phyloP scores from a whole-genome alignment of 2,113 vertebrate genomes.

The Salvator merianae region DNA sequence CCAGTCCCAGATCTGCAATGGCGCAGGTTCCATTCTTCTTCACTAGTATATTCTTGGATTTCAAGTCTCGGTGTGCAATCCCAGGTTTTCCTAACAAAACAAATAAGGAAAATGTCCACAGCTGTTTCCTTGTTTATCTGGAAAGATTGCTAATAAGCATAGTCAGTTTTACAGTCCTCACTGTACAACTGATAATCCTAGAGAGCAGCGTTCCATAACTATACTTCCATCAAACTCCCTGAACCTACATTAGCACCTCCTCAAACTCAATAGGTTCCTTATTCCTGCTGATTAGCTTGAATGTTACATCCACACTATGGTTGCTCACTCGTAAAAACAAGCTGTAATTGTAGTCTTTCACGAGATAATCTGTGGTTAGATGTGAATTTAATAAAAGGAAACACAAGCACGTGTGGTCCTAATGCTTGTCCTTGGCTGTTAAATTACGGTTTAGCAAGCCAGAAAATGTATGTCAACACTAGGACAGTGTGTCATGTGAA shows the following conservation, averaged over 20 bases:
- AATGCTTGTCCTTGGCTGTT: neutral
- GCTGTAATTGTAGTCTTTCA: neutral
- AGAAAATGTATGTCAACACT: neutral
- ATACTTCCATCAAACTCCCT: neutral
- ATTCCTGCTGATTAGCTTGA: too few species aligned
- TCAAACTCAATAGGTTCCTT: too few species aligned
- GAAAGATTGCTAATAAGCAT: neutral
- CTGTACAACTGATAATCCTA: neutral
- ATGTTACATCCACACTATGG: neutral
- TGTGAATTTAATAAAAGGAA: neutral
- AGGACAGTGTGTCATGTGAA: neutral
- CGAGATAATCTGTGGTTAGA: neutral
- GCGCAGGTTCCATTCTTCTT: conserved; percentile 97
- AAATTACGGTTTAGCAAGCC: neutral
- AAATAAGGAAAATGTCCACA: neutral
- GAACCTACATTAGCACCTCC: neutral
- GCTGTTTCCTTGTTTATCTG: neutral
- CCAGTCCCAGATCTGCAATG: conserved; percentile 96
- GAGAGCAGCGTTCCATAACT: neutral
- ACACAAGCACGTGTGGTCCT: neutral
- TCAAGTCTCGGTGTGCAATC: conserved; percentile 96
- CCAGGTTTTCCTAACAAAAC: conserved; percentile 89
- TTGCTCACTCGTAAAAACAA: neutral
- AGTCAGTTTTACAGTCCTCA: neutral
- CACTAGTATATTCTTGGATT: conserved; percentile 98